Evolutionary conservation across 2,888 invertebrate species (phyloP).

Genomic region (Tinea pellionella): DNA sequence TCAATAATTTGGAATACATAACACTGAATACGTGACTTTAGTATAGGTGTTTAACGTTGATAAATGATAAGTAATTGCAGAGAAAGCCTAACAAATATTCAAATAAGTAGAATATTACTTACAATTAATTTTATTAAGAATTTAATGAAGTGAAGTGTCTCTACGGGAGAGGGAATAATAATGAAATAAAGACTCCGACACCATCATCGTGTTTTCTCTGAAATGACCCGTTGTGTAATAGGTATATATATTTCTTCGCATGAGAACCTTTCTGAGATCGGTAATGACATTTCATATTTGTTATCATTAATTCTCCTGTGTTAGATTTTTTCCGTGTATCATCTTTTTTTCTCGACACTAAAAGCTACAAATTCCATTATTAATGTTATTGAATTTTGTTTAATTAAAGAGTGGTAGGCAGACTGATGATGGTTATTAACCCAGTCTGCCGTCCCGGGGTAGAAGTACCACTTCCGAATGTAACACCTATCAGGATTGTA

Average conservation of each 20-base stretch:
- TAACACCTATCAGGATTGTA: too few relatives aligned
- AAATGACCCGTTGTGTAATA: not conserved
- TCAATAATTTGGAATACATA: not conserved
- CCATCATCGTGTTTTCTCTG: not conserved
- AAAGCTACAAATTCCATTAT: not conserved
- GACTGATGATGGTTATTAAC: too few relatives aligned
- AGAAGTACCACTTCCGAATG: too few relatives aligned
- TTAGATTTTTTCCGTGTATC: not conserved
- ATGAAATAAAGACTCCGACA: conserved; percentile 6
- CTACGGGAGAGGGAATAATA: conserved; percentile 2
- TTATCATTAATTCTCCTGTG: conserved; percentile 4
- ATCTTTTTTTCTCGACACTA: not conserved
- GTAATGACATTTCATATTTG: not conserved
- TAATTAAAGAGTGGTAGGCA: too few relatives aligned
- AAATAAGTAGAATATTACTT: not conserved
- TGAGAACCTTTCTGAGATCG: not conserved
- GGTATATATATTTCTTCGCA: not conserved
- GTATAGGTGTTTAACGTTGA: not conserved
- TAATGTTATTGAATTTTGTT: not conserved
- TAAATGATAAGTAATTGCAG: not conserved
- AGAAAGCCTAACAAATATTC: not conserved
- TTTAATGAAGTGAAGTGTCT: not conserved
- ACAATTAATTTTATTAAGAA: not conserved
- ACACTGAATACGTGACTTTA: not conserved
- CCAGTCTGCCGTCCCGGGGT: too few relatives aligned